Conservation (phyloP, 2,797 vertebrate species). For the Cossypha heuglini region DNA sequence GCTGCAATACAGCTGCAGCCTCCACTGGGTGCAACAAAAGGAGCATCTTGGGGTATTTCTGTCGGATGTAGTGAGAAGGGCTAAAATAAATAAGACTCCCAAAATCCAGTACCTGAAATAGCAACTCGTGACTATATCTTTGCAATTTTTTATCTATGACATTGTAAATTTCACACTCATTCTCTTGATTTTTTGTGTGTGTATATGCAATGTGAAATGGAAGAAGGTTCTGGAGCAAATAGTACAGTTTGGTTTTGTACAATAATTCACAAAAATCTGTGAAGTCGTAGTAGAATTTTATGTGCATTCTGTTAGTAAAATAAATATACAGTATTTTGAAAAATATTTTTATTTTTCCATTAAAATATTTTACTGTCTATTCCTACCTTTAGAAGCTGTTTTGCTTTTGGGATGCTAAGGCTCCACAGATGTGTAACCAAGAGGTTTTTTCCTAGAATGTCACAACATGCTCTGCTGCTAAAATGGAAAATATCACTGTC, state of each 20-base stretch:
- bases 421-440: background rate
- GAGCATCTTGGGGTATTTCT: background rate
- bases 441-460: background rate
- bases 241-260: background rate
- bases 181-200: background rate
- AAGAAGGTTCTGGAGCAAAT: background rate
- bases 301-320: background rate
- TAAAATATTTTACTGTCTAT: background rate
- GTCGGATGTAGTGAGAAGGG: background rate
- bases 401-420: background rate
- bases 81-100: background rate
- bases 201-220: background rate
- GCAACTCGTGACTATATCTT: background rate
- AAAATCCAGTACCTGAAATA: background rate
- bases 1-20: background rate
- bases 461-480: background rate
- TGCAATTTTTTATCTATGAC: background rate
- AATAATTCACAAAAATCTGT: background rate
- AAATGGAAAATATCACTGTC: background rate
- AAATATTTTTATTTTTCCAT: background rate
- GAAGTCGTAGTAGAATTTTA: background rate
- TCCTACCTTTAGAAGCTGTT: background rate
- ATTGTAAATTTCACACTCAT: background rate
- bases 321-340: background rate
- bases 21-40: background rate